Evolutionary conservation across 2,888 invertebrate species (phyloP).

Genomic region (Anoncus sp.): DNA sequence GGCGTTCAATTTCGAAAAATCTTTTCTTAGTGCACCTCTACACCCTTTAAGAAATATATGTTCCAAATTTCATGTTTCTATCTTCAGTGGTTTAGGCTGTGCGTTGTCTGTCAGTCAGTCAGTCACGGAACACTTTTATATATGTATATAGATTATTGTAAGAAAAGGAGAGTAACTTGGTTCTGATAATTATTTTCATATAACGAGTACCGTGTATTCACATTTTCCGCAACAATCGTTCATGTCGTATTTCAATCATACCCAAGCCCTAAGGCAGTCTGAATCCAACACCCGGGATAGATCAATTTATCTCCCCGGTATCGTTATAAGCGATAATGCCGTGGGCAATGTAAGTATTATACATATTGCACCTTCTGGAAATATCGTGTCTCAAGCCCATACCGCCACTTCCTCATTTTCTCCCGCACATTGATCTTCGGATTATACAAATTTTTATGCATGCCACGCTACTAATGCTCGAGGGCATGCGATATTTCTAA

Average conservation of each 20-base stretch:
- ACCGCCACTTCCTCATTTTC: background rate
- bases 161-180: background rate
- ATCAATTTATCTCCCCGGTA: background rate
- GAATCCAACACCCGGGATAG: too few relatives aligned
- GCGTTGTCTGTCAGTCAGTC: too few relatives aligned
- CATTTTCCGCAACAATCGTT: background rate
- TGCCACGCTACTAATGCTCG: background rate
- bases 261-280: too few relatives aligned
- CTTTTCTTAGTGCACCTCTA: too few relatives aligned
- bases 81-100: too few relatives aligned
- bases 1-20: too few relatives aligned
- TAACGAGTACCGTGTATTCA: background rate
- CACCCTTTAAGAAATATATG: too few relatives aligned
- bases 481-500: background rate
- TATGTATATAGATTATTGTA: background rate
- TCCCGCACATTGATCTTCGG: background rate
- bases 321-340: slow-evolving; percentile 23
- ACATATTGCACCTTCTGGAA: background rate
- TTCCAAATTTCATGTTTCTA: too few relatives aligned
- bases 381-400: background rate
- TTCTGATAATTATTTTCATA: background rate
- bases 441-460: background rate
- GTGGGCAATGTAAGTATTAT: background rate
- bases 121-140: background rate
- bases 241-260: too few relatives aligned